phyloP scores from a whole-genome alignment of 1,140 invertebrate species.

The Meloidogyne floridensis region DNA sequence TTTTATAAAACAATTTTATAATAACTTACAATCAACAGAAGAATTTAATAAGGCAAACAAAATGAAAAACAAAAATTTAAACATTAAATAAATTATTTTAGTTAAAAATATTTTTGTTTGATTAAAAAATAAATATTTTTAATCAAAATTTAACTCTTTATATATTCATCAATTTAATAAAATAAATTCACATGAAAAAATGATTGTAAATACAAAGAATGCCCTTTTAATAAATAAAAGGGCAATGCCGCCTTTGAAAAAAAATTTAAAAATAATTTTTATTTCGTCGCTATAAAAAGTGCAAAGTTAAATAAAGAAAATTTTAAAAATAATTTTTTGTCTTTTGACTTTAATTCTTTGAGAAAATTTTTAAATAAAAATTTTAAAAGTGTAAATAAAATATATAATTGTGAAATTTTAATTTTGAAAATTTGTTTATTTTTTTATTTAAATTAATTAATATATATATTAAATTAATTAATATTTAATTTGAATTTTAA shows the following conservation, averaged over 20 bases:
- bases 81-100: background rate
- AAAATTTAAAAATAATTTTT: background rate
- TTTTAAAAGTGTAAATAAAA: background rate
- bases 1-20: background rate
- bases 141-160: background rate
- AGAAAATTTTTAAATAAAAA: background rate
- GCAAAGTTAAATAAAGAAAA: background rate
- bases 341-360: background rate
- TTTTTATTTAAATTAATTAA: too few species aligned
- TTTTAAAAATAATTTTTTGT: too few species aligned
- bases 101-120: background rate
- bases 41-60: background rate
- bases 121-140: too few species aligned
- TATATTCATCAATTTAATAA: background rate
- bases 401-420: background rate
- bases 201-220: background rate
- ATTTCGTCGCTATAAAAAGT: background rate
- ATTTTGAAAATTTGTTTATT: too few species aligned
- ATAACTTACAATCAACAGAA: background rate
- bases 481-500: too few species aligned
- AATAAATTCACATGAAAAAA: constrained; percentile 6
- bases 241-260: background rate
- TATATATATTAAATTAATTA: too few species aligned
- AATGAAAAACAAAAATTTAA: constrained; percentile 3
- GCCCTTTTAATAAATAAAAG: background rate